These are phyloP conservation scores for Takifugu flavidus DNA, from an alignment of 2,113 vertebrate species.

Conservation along the genomic window DNA sequence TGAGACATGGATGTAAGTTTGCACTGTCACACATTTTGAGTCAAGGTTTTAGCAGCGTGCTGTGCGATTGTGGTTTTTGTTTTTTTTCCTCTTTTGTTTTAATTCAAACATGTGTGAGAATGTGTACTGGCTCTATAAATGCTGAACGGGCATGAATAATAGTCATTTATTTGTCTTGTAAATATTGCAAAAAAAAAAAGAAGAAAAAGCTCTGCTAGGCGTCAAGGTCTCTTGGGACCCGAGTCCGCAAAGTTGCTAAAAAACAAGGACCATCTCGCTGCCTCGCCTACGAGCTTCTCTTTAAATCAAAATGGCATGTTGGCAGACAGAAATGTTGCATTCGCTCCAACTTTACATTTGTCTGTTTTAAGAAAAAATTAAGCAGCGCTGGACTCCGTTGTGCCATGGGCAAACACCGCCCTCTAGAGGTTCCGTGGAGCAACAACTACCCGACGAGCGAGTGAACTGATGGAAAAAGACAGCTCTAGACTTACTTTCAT, in stretches of 20 bases:
- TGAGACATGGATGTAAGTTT: slow-evolving; percentile 74
- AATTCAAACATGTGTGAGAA: slow-evolving; percentile 51
- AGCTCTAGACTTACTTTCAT: too few relatives aligned
- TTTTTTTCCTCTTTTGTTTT: slow-evolving; percentile 46
- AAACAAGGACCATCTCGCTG: slow-evolving; percentile 39
- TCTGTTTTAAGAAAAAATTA: slow-evolving; percentile 12
- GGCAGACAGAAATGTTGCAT: slow-evolving; percentile 28
- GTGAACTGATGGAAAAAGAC: slow-evolving; percentile 1
- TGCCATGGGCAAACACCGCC: slow-evolving; percentile 53
- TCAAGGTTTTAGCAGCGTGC: slow-evolving; percentile 65
- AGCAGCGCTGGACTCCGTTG: slow-evolving; percentile 35
- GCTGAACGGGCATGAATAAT: slow-evolving; percentile 40
- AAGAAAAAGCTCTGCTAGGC: slow-evolving; percentile 47
- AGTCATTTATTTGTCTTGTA: slow-evolving; percentile 62
- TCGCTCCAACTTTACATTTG: slow-evolving; percentile 13
- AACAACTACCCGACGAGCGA: slow-evolving; percentile 27
- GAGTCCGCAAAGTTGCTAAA: slow-evolving; percentile 42
- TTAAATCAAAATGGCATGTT: slow-evolving; percentile 35
- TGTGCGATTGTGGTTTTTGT: slow-evolving; percentile 57
- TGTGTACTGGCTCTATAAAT: slow-evolving; percentile 41
- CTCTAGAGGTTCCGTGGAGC: slow-evolving; percentile 44
- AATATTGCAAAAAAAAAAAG: slow-evolving; percentile 49
- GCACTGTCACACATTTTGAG: slow-evolving; percentile 69
- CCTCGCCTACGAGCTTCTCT: slow-evolving; percentile 44
- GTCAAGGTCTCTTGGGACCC: slow-evolving; percentile 61